Percentiles rank a stretch among this genome's conserved stretches.
phyloP scores from a whole-genome alignment of 1,140 invertebrate genomes.

The Drosophila dunni region DNA sequence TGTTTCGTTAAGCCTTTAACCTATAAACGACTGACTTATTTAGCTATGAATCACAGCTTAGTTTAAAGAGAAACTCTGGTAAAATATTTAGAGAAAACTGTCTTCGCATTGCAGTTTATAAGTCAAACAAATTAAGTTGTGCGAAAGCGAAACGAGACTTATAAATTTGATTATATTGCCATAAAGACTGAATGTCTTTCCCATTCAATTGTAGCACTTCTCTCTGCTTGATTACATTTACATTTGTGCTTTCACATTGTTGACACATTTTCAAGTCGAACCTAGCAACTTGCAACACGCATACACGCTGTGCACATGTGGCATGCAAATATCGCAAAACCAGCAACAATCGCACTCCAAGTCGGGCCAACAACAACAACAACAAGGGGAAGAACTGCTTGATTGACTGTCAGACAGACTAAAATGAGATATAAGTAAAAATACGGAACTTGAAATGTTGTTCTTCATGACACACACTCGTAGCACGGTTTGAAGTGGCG shows the following conservation, averaged over 20 bases:
- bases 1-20: too few relatives aligned
- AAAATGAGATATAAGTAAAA: constrained; percentile 29
- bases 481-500: constrained; percentile 12
- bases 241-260: constrained; percentile 47
- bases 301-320: constrained; percentile 1
- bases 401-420: constrained; percentile 1
- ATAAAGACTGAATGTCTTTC: neutral
- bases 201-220: neutral
- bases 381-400: neutral
- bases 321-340: constrained; percentile 24
- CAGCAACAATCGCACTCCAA: neutral
- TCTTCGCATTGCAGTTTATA: constrained; percentile 4
- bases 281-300: constrained; percentile 39
- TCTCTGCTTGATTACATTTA: constrained; percentile 59
- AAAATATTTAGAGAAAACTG: too few relatives aligned
- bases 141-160: constrained; percentile 26
- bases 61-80: too few relatives aligned
- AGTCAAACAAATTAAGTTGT: constrained; percentile 47
- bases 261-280: constrained; percentile 37
- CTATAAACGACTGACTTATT: too few relatives aligned
- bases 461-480: constrained; percentile 36
- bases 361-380: constrained; percentile 1
- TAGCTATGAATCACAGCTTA: too few relatives aligned
- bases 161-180: constrained; percentile 69
- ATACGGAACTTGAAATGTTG: constrained; percentile 36